Evolutionary conservation across 1,140 invertebrate species (phyloP).

Genomic region (Trachymyrmex septentrionalis): DNA sequence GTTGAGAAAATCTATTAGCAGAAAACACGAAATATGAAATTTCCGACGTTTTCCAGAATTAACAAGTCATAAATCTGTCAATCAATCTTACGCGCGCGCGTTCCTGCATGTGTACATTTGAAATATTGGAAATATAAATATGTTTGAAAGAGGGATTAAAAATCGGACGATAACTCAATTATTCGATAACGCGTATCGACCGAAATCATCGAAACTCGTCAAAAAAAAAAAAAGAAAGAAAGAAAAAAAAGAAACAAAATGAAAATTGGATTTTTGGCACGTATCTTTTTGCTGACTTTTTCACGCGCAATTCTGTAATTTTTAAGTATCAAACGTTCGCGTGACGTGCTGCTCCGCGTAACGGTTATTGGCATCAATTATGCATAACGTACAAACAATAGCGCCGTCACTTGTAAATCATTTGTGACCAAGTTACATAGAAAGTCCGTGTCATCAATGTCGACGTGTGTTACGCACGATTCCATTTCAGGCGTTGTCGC

Average conservation of each 20-base stretch:
- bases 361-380: conserved; percentile 1
- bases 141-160: not conserved
- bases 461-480: not conserved
- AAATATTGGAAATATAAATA: not conserved
- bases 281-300: not conserved
- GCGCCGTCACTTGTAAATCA: not conserved
- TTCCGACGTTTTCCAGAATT: not conserved
- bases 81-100: conserved; percentile 11
- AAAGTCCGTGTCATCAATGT: not conserved
- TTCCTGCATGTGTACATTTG: not conserved
- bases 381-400: not conserved
- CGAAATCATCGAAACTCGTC: not conserved
- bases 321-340: not conserved
- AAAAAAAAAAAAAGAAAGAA: no score
- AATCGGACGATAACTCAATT: conserved; percentile 5
- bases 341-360: not conserved
- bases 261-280: not conserved
- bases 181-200: conserved; percentile 7
- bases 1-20: not conserved
- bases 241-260: no score
- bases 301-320: not conserved
- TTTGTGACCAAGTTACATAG: not conserved
- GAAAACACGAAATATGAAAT: not conserved
- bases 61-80: conserved; percentile 13
- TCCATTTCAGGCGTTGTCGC: not conserved